A percentile compares a stretch with the other conserved stretches of the same genome.
These are phyloP conservation scores for Xiphydria camelus DNA, from an alignment of 2,888 invertebrate species.

Conservation along the genomic window DNA sequence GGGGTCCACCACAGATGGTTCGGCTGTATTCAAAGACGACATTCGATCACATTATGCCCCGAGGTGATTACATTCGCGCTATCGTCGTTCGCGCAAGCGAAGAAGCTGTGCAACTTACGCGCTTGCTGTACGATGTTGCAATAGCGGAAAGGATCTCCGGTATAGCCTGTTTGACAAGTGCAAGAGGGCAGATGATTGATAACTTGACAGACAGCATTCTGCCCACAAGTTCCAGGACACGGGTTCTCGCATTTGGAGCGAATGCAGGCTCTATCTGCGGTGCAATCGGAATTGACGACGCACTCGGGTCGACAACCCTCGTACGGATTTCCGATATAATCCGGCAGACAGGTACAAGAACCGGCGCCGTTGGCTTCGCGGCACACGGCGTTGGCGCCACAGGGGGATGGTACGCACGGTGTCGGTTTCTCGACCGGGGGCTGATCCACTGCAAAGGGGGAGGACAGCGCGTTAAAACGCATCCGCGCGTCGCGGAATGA, in stretches of 20 bases:
- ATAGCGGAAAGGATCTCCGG: conserved; percentile 70
- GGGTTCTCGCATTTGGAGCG: conserved; percentile 67
- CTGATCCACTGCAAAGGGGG: conserved; percentile 4
- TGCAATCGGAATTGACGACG: conserved; percentile 68
- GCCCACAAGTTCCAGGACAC: conserved; percentile 66
- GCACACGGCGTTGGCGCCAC: conserved; percentile 82
- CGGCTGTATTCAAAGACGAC: conserved; percentile 37
- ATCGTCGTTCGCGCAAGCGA: too few relatives aligned
- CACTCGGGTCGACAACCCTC: conserved; percentile 73
- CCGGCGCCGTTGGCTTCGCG: conserved; percentile 63
- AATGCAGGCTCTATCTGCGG: conserved; percentile 69
- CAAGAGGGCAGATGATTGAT: conserved; percentile 70
- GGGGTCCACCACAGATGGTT: conserved; percentile 60
- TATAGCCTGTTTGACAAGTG: conserved; percentile 64
- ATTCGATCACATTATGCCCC: too few relatives aligned
- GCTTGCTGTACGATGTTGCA: conserved; percentile 60
- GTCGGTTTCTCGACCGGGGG: conserved; percentile 26
- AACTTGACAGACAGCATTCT: conserved; percentile 69
- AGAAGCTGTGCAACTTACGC: conserved; percentile 60
- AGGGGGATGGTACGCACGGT: conserved; percentile 78
- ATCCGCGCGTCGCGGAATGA: too few relatives aligned
- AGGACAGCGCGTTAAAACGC: too few relatives aligned
- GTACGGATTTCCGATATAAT: conserved; percentile 67
- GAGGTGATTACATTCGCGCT: too few relatives aligned
- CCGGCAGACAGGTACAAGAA: conserved; percentile 62